phyloP scores from a whole-genome alignment of 2,797 vertebrate species.

The Enteromius fasciolatus region DNA sequence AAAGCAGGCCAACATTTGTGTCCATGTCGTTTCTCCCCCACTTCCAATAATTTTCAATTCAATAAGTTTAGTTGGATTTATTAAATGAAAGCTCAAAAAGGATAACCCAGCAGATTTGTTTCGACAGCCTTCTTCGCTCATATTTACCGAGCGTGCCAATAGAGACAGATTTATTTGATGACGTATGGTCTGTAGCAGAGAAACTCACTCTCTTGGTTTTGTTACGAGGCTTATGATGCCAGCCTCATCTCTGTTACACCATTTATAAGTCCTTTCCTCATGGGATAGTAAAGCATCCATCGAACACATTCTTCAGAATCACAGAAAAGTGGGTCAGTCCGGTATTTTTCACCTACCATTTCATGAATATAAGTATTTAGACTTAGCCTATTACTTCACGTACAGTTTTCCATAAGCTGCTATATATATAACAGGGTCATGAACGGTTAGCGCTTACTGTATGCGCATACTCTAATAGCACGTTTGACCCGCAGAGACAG shows the following conservation, averaged over 20 bases:
- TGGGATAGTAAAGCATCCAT: neutral
- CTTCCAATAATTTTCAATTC: neutral
- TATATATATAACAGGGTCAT: neutral
- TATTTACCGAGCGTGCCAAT: neutral
- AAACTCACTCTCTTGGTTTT: neutral
- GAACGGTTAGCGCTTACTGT: neutral
- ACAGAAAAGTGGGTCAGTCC: neutral
- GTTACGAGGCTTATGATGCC: neutral
- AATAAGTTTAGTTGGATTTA: neutral
- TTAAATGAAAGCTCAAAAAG: neutral
- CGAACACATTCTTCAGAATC: slow-evolving; percentile 1
- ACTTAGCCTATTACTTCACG: neutral
- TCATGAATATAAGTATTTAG: neutral
- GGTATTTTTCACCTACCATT: neutral
- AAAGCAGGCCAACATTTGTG: neutral
- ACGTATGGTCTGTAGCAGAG: neutral
- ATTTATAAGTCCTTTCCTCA: neutral
- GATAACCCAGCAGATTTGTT: neutral
- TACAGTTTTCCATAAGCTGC: neutral
- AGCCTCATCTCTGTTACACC: neutral
- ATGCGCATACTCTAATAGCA: neutral
- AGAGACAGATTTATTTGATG: neutral
- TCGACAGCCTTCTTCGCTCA: neutral
- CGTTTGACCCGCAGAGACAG: slow-evolving; percentile 1
- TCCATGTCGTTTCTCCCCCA: neutral